Evolutionary conservation across 2,113 vertebrate genomes (phyloP), one percentile per base, ranked within the genome.

Genomic region (Hippopotamus amphibius): DNA sequence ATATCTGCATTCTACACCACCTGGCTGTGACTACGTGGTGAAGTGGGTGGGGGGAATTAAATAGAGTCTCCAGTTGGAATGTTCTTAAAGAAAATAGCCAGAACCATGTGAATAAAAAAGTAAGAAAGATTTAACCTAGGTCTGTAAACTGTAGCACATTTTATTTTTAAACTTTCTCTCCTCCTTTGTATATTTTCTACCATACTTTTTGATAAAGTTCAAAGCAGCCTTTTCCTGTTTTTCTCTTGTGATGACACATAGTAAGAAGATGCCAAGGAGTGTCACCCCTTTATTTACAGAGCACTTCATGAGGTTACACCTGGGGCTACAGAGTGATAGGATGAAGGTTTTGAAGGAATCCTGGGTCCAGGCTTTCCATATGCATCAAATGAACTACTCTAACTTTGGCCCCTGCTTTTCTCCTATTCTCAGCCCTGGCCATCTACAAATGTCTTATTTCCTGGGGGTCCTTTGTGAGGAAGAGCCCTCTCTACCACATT

Each of bases 321-420:
- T 12, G 1, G 12, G 11, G 13, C 10, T 33, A 17, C 6, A 28
- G 7, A 46, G 17, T 28, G 14, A n/a, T 0, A 30, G 0, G 13
- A 48, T 61, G 59, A 50, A 48, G 2, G 0, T 1, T 80, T 16
- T 41, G 21, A 82, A 57, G 17, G 7, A 93, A 68, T 4, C 8
- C 16, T 12, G 7, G 9, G 1, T 24, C n/a, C 59, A 71, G 43
- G 21, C 15, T 8, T 71, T 3, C 46, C 14, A 13, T 17, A n/a
- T 61, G 11, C 22, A 13, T 53, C 65, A 16, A 30, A 8, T 41
- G n/a, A 41, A 46, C 33, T 43, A 14, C 3, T 37, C 30, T 61
- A 2, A 5, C 0, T 26, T 63, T 13, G 14, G 21, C 55, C 10
- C 9, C 50, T 41, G 6, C 5, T 33, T 55, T 77, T 79, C n/a